A percentile compares a stretch with the other conserved stretches of the same genome.
phyloP scores from a whole-genome alignment of 2,888 invertebrate species.

The Hirtodrosophila alboralis region DNA sequence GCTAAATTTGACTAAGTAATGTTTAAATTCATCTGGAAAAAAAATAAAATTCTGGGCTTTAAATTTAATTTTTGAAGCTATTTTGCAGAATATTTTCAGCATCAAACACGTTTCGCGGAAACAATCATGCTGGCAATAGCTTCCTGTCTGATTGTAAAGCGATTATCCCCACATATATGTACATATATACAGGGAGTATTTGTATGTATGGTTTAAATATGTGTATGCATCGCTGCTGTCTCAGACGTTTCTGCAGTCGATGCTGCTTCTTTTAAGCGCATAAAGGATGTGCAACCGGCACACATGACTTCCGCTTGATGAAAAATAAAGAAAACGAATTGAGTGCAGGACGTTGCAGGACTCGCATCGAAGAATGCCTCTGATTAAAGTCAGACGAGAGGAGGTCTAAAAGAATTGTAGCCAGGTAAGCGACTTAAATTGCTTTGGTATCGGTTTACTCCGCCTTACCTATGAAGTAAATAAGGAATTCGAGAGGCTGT shows the following conservation, averaged over 20 bases:
- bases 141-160: conserved; percentile 76
- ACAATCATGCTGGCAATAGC: conserved; percentile 76
- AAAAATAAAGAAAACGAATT: conserved; percentile 75
- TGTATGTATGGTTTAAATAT: conserved; percentile 48
- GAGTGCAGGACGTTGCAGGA: conserved; percentile 66
- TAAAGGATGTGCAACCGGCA: conserved; percentile 69
- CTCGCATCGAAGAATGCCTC: conserved; percentile 68
- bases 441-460: conserved; percentile 64
- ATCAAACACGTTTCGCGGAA: conserved; percentile 73
- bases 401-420: conserved; percentile 26
- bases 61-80: conserved; percentile 21
- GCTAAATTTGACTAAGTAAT: too few species aligned
- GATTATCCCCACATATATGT: conserved; percentile 55
- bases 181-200: conserved; percentile 5
- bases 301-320: conserved; percentile 71
- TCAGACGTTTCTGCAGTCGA: conserved; percentile 15
- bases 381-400: conserved; percentile 64
- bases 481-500: conserved; percentile 70
- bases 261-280: conserved; percentile 48
- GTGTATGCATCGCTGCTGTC: conserved; percentile 31
- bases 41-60: conserved; percentile 12
- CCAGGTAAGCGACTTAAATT: conserved; percentile 68
- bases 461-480: conserved; percentile 67
- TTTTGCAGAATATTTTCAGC: conserved; percentile 28
- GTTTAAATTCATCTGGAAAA: not conserved